Conservation (phyloP, 92 coral and sea anemone species). For the Palythoa caribaeorum region DNA sequence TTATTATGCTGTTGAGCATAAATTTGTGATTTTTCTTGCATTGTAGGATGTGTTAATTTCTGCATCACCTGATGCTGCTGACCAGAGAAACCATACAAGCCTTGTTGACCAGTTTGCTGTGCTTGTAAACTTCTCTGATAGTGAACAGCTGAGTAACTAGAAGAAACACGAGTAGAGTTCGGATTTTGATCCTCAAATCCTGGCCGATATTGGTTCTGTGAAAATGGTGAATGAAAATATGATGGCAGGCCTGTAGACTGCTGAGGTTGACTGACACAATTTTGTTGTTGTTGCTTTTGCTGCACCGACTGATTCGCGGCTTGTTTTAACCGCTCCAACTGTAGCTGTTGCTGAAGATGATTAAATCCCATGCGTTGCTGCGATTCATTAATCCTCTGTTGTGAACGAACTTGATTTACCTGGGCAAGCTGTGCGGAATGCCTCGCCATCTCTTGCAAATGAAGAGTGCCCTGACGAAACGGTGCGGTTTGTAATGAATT, state of each 20-base stretch:
- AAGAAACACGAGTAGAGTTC: slow-evolving; percentile 29
- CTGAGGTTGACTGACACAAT: slow-evolving; percentile 34
- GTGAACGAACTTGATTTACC: slow-evolving; percentile 53
- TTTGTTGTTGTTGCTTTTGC: slow-evolving; percentile 56
- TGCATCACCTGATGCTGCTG: slow-evolving; percentile 44
- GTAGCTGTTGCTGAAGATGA: slow-evolving; percentile 53
- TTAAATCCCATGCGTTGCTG: slow-evolving; percentile 21
- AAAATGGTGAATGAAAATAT: slow-evolving; percentile 29
- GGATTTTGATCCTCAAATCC: slow-evolving; percentile 34
- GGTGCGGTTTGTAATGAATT: slow-evolving; percentile 48
- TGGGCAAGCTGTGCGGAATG: slow-evolving; percentile 76
- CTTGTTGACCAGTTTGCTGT: slow-evolving; percentile 59
- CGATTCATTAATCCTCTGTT: slow-evolving; percentile 36
- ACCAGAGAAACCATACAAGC: slow-evolving; percentile 60
- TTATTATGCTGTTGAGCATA: slow-evolving; percentile 55
- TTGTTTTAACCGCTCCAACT: slow-evolving; percentile 51
- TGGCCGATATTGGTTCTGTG: slow-evolving; percentile 50
- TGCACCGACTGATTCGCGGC: slow-evolving; percentile 57
- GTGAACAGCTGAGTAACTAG: slow-evolving; percentile 18
- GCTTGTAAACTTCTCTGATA: slow-evolving; percentile 46
- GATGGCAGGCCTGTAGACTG: slow-evolving; percentile 14
- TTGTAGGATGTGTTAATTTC: slow-evolving; percentile 51
- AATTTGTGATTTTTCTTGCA: slow-evolving; percentile 57
- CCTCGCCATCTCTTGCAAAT: slow-evolving; percentile 84
- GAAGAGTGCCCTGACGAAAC: slow-evolving; percentile 67